Evolutionary conservation across 2,888 invertebrate genomes (phyloP).

Genomic region (Sphaerophoria rueppellii): DNA sequence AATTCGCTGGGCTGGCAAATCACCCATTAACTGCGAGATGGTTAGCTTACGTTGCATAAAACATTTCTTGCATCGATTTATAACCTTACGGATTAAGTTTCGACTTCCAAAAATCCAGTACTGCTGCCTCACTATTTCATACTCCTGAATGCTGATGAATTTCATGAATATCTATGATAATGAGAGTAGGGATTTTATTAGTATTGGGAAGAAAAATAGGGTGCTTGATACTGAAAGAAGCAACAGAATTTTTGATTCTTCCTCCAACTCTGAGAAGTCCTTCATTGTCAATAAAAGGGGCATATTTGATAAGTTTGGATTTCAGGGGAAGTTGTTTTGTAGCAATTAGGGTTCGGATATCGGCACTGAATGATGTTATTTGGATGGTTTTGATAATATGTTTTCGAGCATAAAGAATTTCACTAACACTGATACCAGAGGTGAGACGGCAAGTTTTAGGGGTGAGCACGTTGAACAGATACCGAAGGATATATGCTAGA

Average conservation of each 20-base stretch:
- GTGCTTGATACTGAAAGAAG: constrained; percentile 26
- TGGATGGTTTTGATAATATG: neutral
- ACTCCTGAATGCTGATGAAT: constrained; percentile 27
- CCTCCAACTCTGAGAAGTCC: constrained; percentile 19
- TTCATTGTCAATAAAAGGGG: constrained; percentile 16
- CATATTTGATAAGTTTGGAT: neutral
- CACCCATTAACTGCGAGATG: constrained; percentile 43
- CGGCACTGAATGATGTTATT: constrained; percentile 16
- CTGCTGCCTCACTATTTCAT: constrained; percentile 23
- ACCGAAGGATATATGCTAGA: constrained; percentile 39
- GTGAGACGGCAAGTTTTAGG: constrained; percentile 1
- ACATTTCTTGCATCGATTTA: neutral
- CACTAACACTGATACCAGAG: neutral
- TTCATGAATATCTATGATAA: constrained; percentile 27
- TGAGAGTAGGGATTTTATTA: constrained; percentile 17
- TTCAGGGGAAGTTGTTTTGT: neutral
- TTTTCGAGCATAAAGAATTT: constrained; percentile 14
- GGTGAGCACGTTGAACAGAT: neutral
- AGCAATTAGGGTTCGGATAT: constrained; percentile 5
- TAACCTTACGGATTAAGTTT: constrained; percentile 35
- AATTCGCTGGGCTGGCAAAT: constrained; percentile 31
- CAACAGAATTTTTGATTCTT: constrained; percentile 4
- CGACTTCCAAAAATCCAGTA: constrained; percentile 49
- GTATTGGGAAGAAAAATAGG: constrained; percentile 35
- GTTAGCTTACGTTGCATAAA: constrained; percentile 9